These are phyloP conservation scores for Octodon degus DNA, from an alignment of 2,113 vertebrate species.

Conservation along the genomic window DNA sequence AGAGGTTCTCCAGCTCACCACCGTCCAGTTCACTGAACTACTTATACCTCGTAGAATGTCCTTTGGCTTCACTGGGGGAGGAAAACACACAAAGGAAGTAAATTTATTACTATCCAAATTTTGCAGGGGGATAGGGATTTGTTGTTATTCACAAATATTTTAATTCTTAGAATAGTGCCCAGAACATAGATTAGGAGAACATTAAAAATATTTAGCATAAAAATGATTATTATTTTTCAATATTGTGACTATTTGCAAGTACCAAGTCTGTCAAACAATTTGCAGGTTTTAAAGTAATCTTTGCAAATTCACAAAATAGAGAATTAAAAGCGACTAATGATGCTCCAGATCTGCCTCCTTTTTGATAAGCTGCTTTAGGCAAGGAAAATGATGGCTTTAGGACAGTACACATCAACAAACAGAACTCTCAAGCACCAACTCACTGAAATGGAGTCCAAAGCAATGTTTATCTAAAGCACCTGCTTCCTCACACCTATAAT, in stretches of 20 bases:
- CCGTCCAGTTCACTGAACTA: neutral
- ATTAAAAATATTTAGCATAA: neutral
- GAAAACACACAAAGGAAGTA: neutral
- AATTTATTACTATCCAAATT: neutral
- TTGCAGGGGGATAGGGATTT: neutral
- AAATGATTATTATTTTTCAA: neutral
- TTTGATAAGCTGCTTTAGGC: neutral
- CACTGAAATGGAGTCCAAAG: neutral
- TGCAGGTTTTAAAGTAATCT: conserved; percentile 3
- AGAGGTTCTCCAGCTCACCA: neutral
- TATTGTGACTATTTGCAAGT: neutral
- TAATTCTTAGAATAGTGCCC: neutral
- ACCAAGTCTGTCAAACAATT: neutral
- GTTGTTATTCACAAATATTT: neutral
- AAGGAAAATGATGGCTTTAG: conserved; percentile 19
- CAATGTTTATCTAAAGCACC: neutral
- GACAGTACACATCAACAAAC: neutral
- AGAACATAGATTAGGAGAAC: neutral
- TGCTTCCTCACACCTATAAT: neutral
- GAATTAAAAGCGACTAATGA: neutral
- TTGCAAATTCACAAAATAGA: neutral
- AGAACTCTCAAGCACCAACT: neutral
- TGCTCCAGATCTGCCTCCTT: neutral
- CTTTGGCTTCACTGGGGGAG: neutral
- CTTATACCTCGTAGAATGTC: neutral